These are phyloP conservation scores for Helarctos malayanus DNA, from an alignment of 2,797 vertebrate species.

Conservation along the genomic window DNA sequence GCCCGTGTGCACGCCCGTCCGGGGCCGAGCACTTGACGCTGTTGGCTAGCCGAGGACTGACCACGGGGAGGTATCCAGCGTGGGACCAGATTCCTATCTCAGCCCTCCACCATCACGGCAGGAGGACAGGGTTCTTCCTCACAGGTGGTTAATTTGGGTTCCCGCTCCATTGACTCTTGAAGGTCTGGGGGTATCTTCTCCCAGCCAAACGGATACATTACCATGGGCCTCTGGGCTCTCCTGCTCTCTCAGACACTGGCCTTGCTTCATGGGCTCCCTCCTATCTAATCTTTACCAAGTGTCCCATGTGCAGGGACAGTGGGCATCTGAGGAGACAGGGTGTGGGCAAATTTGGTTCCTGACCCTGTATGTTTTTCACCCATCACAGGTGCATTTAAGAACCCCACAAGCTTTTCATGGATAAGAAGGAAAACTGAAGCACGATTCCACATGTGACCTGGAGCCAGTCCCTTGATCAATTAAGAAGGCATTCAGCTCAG, in stretches of 20 bases:
- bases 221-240: background rate
- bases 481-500: background rate
- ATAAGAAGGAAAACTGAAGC: background rate
- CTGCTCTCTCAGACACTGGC: background rate
- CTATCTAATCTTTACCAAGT: background rate
- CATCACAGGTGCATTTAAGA: slow-evolving; percentile 5
- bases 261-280: background rate
- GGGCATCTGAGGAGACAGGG: background rate
- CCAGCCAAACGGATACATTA: accelerated
- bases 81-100: background rate
- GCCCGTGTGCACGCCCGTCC: background rate
- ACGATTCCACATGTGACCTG: background rate
- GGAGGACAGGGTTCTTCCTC: background rate
- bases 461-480: background rate
- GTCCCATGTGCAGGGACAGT: background rate
- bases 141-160: background rate
- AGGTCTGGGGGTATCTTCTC: background rate
- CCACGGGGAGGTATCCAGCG: background rate
- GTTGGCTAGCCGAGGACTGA: background rate
- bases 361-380: background rate
- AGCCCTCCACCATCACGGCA: background rate
- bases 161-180: background rate
- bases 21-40: background rate
- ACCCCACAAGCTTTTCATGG: background rate
- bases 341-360: background rate